Evolutionary conservation across 2,888 invertebrate genomes (phyloP).

Genomic region (Rhabditophanes sp.): DNA sequence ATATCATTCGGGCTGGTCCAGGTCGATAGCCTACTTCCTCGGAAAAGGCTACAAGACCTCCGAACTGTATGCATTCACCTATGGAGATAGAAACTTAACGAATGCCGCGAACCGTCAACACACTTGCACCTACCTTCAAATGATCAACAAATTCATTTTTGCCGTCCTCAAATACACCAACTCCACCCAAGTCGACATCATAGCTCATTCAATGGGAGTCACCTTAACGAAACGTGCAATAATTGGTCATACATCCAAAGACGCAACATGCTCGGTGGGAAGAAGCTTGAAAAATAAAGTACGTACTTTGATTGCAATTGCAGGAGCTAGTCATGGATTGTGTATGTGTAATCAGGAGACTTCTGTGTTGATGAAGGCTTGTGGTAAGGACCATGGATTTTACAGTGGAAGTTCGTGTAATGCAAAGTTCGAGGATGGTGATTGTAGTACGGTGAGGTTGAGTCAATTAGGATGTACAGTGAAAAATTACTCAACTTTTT

Average conservation of each 20-base stretch:
- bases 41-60: slow-evolving; percentile 18
- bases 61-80: slow-evolving; percentile 36
- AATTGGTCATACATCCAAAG: slow-evolving; percentile 3
- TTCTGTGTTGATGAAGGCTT: slow-evolving; percentile 19
- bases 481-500: too few species aligned
- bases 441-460: too few species aligned
- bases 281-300: slow-evolving; percentile 17
- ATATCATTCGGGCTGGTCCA: slow-evolving; percentile 24
- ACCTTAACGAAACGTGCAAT: slow-evolving; percentile 18
- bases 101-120: slow-evolving; percentile 8
- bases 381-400: slow-evolving; percentile 21
- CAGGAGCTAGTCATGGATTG: slow-evolving; percentile 35
- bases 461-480: too few species aligned
- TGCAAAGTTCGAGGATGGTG: neutral
- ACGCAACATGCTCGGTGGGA: slow-evolving; percentile 13
- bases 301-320: slow-evolving; percentile 29
- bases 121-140: neutral
- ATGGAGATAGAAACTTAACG: slow-evolving; percentile 19
- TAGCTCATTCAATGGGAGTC: slow-evolving; percentile 20
- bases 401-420: slow-evolving; percentile 7
- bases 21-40: slow-evolving; percentile 14
- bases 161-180: slow-evolving; percentile 16
- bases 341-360: slow-evolving; percentile 25
- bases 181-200: slow-evolving; percentile 12
- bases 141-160: slow-evolving; percentile 9